Evolutionary conservation across 1,140 invertebrate species (phyloP).

Genomic region (Cardiocondyla obscurior): DNA sequence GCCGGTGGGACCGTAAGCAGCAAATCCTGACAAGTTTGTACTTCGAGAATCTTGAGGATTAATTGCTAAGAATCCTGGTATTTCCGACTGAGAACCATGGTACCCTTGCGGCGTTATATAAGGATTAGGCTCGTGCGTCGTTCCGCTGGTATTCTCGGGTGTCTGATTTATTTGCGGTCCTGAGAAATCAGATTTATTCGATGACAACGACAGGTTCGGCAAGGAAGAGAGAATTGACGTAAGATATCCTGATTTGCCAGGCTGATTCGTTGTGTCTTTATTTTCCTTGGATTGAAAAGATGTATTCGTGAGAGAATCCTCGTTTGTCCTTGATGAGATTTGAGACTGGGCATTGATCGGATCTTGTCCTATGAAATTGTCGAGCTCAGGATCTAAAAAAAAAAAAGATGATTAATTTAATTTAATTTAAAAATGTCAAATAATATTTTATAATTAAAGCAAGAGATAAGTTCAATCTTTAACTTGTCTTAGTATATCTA

Average conservation of each 20-base stretch:
- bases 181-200: slow-evolving; percentile 66
- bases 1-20: slow-evolving; percentile 20
- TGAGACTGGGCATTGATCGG: slow-evolving; percentile 17
- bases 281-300: slow-evolving; percentile 18
- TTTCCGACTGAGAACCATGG: slow-evolving; percentile 24
- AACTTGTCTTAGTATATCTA: not conserved
- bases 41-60: slow-evolving; percentile 54
- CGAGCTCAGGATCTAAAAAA: slow-evolving; percentile 73
- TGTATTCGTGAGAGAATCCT: slow-evolving; percentile 27
- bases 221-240: slow-evolving; percentile 80
- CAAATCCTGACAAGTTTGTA: slow-evolving; percentile 42
- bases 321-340: not conserved
- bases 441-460: not conserved
- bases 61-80: slow-evolving; percentile 38
- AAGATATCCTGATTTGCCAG: slow-evolving; percentile 76
- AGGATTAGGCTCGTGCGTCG: slow-evolving; percentile 54
- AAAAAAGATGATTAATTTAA: slow-evolving; percentile 12
- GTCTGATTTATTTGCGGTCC: slow-evolving; percentile 41
- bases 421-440: not conserved
- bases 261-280: slow-evolving; percentile 62
- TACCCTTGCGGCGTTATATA: slow-evolving; percentile 40
- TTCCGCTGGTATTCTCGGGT: not conserved
- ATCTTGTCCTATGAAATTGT: slow-evolving; percentile 72
- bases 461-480: no score
- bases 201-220: slow-evolving; percentile 77